Percentiles rank a stretch among this genome's conserved stretches.
Conservation (phyloP, 1,140 invertebrate genomes). For the Phocides pigmalion region DNA sequence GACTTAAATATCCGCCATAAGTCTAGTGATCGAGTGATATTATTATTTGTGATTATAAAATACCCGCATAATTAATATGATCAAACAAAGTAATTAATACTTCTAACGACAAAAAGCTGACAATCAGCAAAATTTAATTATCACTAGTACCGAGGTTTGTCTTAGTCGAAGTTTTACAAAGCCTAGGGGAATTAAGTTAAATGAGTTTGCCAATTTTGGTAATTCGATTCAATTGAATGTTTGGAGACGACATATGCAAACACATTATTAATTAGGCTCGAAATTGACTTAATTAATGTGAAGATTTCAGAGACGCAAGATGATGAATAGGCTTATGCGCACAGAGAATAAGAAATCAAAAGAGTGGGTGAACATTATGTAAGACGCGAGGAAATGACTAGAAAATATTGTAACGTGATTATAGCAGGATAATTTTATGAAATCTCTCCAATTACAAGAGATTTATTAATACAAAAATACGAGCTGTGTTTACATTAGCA, state of each 20-base stretch:
- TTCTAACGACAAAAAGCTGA: background rate
- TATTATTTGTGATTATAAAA: too few relatives aligned
- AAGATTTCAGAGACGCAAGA: background rate
- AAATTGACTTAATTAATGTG: background rate
- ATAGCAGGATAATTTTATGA: too few relatives aligned
- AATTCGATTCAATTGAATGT: slow-evolving; percentile 4
- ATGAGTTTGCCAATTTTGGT: slow-evolving; percentile 5
- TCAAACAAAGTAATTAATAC: background rate
- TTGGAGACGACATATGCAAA: background rate
- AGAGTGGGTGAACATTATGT: background rate
- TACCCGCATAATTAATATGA: too few relatives aligned
- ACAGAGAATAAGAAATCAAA: background rate
- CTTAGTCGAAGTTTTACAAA: background rate
- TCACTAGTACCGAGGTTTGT: background rate
- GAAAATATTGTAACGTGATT: background rate
- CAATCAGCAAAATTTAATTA: background rate
- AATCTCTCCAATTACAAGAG: too few relatives aligned
- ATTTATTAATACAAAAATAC: too few relatives aligned
- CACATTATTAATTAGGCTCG: background rate
- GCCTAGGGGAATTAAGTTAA: slow-evolving; percentile 4
- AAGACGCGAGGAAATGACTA: background rate
- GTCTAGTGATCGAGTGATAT: too few relatives aligned
- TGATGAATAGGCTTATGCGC: background rate
- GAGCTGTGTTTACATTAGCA: too few relatives aligned
- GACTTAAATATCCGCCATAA: too few relatives aligned